A percentile compares a stretch with the other conserved stretches of the same genome.
These are phyloP conservation scores for Antitype chi DNA, from an alignment of 2,888 invertebrate genomes.

Conservation along the genomic window DNA sequence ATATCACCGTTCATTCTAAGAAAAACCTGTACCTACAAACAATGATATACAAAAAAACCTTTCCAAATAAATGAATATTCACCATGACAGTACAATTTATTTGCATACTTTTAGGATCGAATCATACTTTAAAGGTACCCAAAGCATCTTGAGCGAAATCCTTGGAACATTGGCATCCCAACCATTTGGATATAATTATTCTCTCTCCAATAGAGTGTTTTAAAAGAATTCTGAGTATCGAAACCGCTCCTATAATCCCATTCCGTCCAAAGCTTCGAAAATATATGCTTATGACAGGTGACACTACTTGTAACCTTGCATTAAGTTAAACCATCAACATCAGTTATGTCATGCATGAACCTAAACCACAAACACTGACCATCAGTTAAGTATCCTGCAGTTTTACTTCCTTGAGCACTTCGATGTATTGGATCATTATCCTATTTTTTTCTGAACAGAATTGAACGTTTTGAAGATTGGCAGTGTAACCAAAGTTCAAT, in stretches of 20 bases:
- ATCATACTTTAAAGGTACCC: conserved; percentile 7
- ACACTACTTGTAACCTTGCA: conserved; percentile 43
- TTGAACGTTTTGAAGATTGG: not conserved
- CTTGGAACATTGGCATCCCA: not conserved
- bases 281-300: not conserved
- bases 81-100: conserved; percentile 34
- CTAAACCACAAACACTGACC: conserved; percentile 35
- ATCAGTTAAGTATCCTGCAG: conserved; percentile 12
- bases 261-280: not conserved
- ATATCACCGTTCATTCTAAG: not conserved
- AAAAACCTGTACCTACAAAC: not conserved
- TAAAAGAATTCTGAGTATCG: not conserved
- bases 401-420: conserved; percentile 31
- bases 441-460: conserved; percentile 1
- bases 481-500: conserved; percentile 15
- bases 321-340: conserved; percentile 23
- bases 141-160: not conserved
- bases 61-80: conserved; percentile 6
- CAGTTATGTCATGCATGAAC: conserved; percentile 39
- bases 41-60: not conserved
- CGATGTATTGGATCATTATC: conserved; percentile 2
- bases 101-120: conserved; percentile 17
- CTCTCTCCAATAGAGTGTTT: not conserved
- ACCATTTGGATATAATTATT: not conserved
- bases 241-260: not conserved